A percentile compares a stretch with the other conserved stretches of the same genome.
These are phyloP conservation scores for Andrena hattorfiana DNA, from an alignment of 2,888 invertebrate genomes.

Conservation along the genomic window DNA sequence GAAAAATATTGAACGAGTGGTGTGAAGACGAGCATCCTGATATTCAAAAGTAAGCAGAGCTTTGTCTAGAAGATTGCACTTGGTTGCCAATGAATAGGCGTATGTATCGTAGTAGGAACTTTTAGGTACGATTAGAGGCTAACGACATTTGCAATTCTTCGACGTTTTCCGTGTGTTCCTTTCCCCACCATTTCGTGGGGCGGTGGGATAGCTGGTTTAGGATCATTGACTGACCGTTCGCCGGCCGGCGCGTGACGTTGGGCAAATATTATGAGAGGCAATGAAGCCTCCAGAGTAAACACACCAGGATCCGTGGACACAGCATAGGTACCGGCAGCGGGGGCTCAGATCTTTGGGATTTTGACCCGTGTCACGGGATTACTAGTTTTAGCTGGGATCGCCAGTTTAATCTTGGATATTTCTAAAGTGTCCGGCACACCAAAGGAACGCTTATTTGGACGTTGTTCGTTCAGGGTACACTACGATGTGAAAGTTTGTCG, in stretches of 20 bases:
- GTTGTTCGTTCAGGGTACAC: neutral
- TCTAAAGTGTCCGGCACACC: conserved; percentile 56
- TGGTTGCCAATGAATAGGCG: no score
- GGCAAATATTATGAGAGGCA: conserved; percentile 84
- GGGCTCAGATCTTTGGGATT: conserved; percentile 69
- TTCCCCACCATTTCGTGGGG: conserved; percentile 26
- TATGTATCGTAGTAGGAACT: neutral
- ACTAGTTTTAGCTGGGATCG: conserved; percentile 75
- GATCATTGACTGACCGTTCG: conserved; percentile 77
- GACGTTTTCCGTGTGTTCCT: conserved; percentile 2
- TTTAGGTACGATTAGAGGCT: neutral
- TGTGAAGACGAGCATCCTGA: no score
- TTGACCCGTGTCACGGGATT: conserved; percentile 81
- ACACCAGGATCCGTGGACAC: conserved; percentile 65
- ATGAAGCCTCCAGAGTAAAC: conserved; percentile 83
- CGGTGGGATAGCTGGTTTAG: conserved; percentile 65
- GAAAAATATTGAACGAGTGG: no score
- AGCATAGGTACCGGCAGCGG: conserved; percentile 61
- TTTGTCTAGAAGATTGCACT: no score
- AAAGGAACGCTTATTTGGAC: conserved; percentile 23
- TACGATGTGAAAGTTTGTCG: neutral
- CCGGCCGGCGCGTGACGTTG: conserved; percentile 78
- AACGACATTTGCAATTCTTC: conserved; percentile 27
- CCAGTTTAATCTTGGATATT: conserved; percentile 73
- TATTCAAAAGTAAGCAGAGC: no score